Base-by-base conservation (phyloP, 2,113 vertebrate species). In the Chloebia gouldiae region DNA sequence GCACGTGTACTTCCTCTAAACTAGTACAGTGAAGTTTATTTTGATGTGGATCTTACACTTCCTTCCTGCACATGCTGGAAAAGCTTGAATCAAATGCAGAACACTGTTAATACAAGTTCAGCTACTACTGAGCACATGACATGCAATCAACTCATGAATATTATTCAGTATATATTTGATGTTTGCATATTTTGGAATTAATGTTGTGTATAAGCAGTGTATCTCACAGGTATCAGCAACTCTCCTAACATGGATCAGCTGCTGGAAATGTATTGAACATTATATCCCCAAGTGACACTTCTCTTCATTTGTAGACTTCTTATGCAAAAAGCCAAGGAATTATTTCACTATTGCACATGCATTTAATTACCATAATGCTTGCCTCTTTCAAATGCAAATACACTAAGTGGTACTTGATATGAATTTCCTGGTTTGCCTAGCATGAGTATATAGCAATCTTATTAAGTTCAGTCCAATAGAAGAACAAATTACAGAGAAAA, bases 371-470 rank as follows among this genome's bases (percentile, higher is more conserved):
- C 59, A 40, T 86, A 88, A 90, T 0, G 3, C 79, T 66, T 81
- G 33, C 68, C 79, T 92, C 69, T 93, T 73, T 94, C 64, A 75
- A 84, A 95, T 78, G 72, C 68, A 91, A 86, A 64, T 92, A 42
- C 15, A 28, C 57, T 83, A 92, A 95, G 13, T 68, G 47, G 51
- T 83, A 78, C 86, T 92, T 86, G 72, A 86, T 66, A 78, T 23
- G 51, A 56, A 91, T 93, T 90, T 94, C 80, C 88, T 93, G 39
- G 68, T 81, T 95, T 88, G 56, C 56, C 64, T 91, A 75, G 64
- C 44, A 54, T 51, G 39, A 92, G 11, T 37, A 68, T 64, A 86
- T 63, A 83, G 60, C 86, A 91, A 71, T 66, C 42, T 42, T 60
- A 72, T 6, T 53, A 72, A 65, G 6, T 61, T 94, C 63, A 78